phyloP scores from a whole-genome alignment of 2,113 vertebrate genomes.

The Colaptes auratus region DNA sequence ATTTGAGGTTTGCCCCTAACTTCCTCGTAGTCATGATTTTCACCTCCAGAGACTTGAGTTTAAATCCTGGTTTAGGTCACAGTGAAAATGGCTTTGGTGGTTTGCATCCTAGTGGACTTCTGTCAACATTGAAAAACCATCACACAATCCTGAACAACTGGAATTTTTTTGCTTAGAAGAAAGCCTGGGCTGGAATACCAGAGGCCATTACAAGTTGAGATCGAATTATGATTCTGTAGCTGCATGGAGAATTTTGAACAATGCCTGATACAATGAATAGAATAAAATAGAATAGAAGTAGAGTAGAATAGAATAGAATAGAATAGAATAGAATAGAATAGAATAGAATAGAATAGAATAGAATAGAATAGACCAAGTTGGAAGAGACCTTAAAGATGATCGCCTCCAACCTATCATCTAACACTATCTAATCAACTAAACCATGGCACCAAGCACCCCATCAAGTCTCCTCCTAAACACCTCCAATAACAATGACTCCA shows the following conservation, averaged over 20 bases:
- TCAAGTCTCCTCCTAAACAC: too few species aligned
- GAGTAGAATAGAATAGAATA: too few species aligned
- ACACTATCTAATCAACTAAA: too few species aligned
- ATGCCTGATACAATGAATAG: background rate
- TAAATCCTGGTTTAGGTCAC: slow-evolving; percentile 50
- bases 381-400: too few species aligned
- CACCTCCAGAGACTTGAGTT: slow-evolving; percentile 26
- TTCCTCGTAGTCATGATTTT: slow-evolving; percentile 31
- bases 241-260: background rate
- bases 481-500: too few species aligned
- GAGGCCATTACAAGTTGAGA: background rate
- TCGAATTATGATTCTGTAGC: background rate
- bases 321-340: too few species aligned
- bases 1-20: background rate
- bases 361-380: too few species aligned
- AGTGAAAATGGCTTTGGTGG: slow-evolving; percentile 28
- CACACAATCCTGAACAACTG: background rate
- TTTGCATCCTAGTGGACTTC: slow-evolving; percentile 41
- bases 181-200: slow-evolving; percentile 18
- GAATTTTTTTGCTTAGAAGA: background rate
- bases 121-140: slow-evolving; percentile 30
- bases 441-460: too few species aligned
- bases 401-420: too few species aligned
- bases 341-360: too few species aligned
- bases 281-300: too few species aligned